Evolutionary conservation across 2,797 vertebrate genomes (phyloP).

Genomic region (Gephyroberyx darwinii): DNA sequence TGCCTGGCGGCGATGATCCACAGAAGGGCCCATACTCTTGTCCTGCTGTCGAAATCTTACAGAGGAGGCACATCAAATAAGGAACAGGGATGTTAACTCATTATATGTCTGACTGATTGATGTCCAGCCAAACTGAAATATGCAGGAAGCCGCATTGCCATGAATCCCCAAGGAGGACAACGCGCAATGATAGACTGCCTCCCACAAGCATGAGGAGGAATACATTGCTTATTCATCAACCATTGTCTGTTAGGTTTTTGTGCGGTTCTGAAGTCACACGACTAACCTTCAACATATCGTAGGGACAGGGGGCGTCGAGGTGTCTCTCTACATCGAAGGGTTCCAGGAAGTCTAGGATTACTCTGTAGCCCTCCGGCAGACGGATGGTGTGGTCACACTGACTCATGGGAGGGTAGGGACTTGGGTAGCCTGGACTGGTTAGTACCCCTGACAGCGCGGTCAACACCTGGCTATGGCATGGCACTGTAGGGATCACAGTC

Average conservation of each 20-base stretch:
- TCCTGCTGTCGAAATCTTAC: conserved; percentile 81
- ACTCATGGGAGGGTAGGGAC: conserved; percentile 82
- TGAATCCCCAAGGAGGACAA: conserved; percentile 50
- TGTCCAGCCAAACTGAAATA: conserved; percentile 45
- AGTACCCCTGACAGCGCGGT: conserved; percentile 78
- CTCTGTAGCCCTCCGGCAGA: conserved; percentile 81
- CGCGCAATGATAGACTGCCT: conserved; percentile 55
- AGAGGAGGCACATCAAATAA: conserved; percentile 24
- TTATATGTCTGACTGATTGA: conserved; percentile 46
- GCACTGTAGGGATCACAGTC: conserved; percentile 68
- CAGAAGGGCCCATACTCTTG: conserved; percentile 84
- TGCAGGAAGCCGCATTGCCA: conserved; percentile 53
- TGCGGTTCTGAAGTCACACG: conserved; percentile 12
- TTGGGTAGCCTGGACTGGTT: conserved; percentile 82
- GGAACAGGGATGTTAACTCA: conserved; percentile 32
- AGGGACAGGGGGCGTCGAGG: conserved; percentile 81
- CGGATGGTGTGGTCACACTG: conserved; percentile 81
- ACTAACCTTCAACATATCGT: conserved; percentile 85
- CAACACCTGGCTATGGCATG: conserved; percentile 78
- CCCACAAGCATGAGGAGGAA: conserved; percentile 77
- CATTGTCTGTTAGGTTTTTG: conserved; percentile 39
- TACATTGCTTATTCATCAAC: conserved; percentile 76
- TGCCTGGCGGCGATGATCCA: conserved; percentile 75
- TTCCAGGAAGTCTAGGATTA: conserved; percentile 83
- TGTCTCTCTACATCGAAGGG: conserved; percentile 85